Conservation (phyloP, 1,140 invertebrate genomes). For the Brachionus sp. region DNA sequence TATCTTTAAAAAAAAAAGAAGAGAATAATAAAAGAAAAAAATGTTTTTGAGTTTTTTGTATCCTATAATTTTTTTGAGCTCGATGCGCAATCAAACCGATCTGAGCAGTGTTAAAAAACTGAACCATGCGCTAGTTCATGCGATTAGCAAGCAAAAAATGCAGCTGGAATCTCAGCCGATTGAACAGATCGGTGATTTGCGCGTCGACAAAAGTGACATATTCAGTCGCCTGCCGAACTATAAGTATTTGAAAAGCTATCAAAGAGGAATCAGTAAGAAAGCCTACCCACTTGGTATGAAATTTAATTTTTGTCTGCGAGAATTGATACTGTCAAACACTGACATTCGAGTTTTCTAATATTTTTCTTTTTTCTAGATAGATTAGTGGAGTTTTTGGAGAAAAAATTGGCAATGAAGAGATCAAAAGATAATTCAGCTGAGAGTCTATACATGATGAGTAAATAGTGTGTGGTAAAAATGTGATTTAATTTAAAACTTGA, state of each 20-base stretch:
- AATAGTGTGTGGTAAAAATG: background rate
- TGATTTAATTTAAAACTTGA: background rate
- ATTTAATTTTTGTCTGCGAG: background rate
- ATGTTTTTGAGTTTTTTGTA: constrained; percentile 27
- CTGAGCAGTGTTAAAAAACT: background rate
- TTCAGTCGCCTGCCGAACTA: background rate
- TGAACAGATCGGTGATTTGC: background rate
- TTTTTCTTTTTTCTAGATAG: background rate
- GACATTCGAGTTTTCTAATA: background rate
- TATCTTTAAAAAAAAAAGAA: background rate
- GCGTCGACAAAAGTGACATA: background rate
- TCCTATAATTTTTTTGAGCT: constrained; percentile 7
- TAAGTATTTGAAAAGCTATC: background rate
- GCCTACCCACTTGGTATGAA: background rate
- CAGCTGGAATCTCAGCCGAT: background rate
- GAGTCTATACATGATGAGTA: background rate
- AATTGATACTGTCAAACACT: background rate
- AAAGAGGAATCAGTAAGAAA: background rate
- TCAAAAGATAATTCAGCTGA: background rate
- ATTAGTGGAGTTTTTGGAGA: background rate
- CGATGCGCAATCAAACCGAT: constrained; percentile 14
- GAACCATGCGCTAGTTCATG: background rate
- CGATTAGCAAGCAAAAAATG: background rate
- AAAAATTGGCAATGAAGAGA: background rate
- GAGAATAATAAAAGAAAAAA: background rate